These are phyloP conservation scores for Plusia festucae DNA, from an alignment of 2,888 invertebrate genomes.

Conservation along the genomic window DNA sequence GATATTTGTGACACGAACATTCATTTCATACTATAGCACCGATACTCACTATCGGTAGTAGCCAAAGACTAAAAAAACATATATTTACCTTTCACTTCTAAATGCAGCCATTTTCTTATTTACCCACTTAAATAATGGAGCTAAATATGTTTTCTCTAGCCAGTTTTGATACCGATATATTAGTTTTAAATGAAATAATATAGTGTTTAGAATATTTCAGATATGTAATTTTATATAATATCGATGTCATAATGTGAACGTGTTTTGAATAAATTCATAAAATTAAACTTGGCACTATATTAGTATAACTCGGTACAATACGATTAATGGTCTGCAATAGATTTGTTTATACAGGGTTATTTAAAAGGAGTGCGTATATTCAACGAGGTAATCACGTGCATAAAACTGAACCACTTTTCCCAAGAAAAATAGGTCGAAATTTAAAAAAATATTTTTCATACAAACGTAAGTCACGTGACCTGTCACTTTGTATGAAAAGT, in stretches of 20 bases:
- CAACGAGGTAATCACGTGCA: no score
- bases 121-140: no score
- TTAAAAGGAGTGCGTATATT: no score
- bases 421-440: no score
- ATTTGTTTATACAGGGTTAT: background rate
- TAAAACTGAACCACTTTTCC: no score
- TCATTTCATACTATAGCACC: slow-evolving; percentile 7
- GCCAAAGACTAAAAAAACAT: background rate
- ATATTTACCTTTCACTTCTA: no score
- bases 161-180: background rate
- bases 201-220: background rate
- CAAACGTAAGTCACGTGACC: no score
- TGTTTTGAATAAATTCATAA: slow-evolving; percentile 5
- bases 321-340: slow-evolving; percentile 9
- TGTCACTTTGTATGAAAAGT: no score
- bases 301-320: background rate
- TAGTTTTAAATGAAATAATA: background rate
- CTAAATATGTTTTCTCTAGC: no score
- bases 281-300: slow-evolving; percentile 16
- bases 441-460: no score
- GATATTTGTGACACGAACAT: slow-evolving; percentile 37
- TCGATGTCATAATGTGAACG: background rate
- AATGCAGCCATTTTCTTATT: no score
- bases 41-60: background rate
- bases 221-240: background rate